Base-by-base conservation (phyloP, 1,140 invertebrate genomes). In the Drosophila jambulina region DNA sequence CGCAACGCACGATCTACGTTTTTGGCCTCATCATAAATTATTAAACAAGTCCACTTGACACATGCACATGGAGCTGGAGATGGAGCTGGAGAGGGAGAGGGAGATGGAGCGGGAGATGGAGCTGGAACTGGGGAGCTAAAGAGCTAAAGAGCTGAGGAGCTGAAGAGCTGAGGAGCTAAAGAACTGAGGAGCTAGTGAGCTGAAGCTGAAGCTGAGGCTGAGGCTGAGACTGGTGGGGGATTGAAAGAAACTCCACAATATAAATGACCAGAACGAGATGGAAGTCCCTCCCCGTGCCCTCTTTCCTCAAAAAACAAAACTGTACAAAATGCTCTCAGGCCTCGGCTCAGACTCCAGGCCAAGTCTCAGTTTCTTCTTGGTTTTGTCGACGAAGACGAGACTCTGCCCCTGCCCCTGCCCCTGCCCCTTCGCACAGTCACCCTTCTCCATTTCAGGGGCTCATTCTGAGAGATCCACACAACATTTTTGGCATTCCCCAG, bases 1-100 rank as follows among this genome's bases (percentile, higher is more conserved):
- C 84, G 84, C 84, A 87, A 88, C 84, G 85, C 84, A 87, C 84
- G 84, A 87, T 88, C 84, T 87, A 87, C 84, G 84, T 84, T 87
- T 87, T 88, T 87, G 84, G 84, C 84, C 84, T 87, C 85, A 88
- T 87, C 84, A 87, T 87, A 87, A 87, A 87, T 87, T 87, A 87
- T 87, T 87, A 87, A 87, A 87, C 85, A 87, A 87, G 84, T 87
- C 84, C 84, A 88, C 84, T 87, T 87, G 84, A 88, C 84, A 87
- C 83, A 87, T 88, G 80, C 77, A 83, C 80, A 83, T 82, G 54
- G 40, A 27, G 38, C 45, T 61, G 17, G 25, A 10, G 42, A n/a
- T 42, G 40, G n/a, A 25, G 43, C 40, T 40, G 13, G 49, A 19
- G 46, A 8, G n/a, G 17, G 5, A 29, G 48, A 17, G 19, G 17